A percentile compares a stretch with the other conserved stretches of the same genome.
Conservation (phyloP, 2,113 vertebrate genomes). For the Amazona guildingii region DNA sequence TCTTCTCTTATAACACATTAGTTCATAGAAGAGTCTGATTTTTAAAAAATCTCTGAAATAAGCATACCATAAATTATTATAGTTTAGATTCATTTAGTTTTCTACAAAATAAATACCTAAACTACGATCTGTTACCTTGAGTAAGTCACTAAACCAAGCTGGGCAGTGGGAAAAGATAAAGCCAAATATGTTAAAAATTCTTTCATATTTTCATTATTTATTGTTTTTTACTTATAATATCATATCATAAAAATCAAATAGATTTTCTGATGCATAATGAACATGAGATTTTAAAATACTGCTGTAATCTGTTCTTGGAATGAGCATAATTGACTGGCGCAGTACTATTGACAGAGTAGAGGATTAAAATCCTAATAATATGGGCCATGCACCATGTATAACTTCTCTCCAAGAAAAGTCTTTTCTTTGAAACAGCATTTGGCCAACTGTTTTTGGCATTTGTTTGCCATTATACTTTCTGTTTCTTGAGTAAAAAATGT, state of each 20-base stretch:
- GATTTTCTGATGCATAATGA: not conserved
- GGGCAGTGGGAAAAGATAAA: not conserved
- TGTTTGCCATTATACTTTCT: not conserved
- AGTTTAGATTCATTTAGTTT: not conserved
- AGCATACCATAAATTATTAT: not conserved
- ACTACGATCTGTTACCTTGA: not conserved
- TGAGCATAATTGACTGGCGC: not conserved
- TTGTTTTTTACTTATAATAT: not conserved
- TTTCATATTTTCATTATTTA: not conserved
- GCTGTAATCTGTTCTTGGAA: not conserved
- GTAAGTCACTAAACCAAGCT: not conserved
- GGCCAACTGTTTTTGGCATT: not conserved
- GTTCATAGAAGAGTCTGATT: not conserved
- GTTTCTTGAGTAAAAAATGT: not conserved
- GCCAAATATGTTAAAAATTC: not conserved
- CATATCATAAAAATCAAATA: not conserved
- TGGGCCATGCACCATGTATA: not conserved
- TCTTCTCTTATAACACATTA: not conserved
- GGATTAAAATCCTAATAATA: not conserved
- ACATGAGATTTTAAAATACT: not conserved
- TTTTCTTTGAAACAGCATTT: not conserved
- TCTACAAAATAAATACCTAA: not conserved
- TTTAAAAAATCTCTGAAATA: not conserved
- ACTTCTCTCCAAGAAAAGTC: not conserved
- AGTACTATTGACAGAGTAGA: not conserved